These are phyloP conservation scores for Calidris pugnax DNA, from an alignment of 2,113 vertebrate species.

Conservation along the genomic window DNA sequence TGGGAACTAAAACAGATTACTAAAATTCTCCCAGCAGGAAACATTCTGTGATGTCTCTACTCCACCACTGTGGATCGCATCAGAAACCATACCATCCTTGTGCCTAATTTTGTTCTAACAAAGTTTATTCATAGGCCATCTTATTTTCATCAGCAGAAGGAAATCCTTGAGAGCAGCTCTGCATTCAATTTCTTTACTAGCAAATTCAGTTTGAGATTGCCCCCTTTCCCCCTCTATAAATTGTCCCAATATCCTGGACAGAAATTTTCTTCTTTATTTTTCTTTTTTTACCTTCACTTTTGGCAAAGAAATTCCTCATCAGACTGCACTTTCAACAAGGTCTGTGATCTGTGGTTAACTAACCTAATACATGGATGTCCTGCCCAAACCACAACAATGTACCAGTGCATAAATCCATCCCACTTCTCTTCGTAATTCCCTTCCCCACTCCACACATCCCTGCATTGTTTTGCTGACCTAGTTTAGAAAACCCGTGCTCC, in stretches of 20 bases:
- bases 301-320: not conserved
- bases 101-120: not conserved
- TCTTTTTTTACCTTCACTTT: not conserved
- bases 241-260: not conserved
- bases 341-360: not conserved
- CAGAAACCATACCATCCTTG: not conserved
- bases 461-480: not conserved
- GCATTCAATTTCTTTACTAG: not conserved
- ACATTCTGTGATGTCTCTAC: not conserved
- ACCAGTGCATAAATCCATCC: not conserved
- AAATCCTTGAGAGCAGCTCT: not conserved
- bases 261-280: not conserved
- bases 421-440: not conserved
- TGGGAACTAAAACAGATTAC: constrained; percentile 3
- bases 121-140: not conserved
- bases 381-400: not conserved
- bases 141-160: not conserved
- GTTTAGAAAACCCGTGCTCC: not conserved
- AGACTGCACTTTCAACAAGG: not conserved
- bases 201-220: not conserved
- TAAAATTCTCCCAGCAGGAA: not conserved
- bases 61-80: not conserved
- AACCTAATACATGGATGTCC: not conserved
- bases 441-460: not conserved
- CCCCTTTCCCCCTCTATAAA: not conserved